Evolutionary conservation across 2,797 vertebrate genomes (phyloP).

Genomic region (Cygnus olor): DNA sequence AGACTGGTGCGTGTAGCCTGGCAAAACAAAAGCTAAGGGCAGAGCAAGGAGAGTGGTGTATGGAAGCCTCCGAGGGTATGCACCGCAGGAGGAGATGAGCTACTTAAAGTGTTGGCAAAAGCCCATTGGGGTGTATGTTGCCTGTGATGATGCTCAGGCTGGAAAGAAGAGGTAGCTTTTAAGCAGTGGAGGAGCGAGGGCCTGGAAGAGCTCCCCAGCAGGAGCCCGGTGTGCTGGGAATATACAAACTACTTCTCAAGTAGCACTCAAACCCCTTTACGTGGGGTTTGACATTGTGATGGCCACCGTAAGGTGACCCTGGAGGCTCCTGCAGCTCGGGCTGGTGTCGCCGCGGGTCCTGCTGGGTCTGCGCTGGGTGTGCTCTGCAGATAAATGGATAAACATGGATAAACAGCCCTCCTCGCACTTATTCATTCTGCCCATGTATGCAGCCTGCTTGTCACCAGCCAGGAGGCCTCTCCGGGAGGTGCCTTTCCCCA

Average conservation of each 20-base stretch:
- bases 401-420: neutral
- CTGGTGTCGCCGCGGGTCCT: neutral
- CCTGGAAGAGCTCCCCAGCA: neutral
- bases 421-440: neutral
- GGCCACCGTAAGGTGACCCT: accelerated
- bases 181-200: neutral
- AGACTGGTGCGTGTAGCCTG: neutral
- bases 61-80: neutral
- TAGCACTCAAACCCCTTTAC: neutral
- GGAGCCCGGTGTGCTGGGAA: neutral
- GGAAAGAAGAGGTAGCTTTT: neutral
- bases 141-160: neutral
- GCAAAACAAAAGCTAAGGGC: slow-evolving; percentile 45
- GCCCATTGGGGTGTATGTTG: neutral
- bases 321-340: accelerated
- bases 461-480: neutral
- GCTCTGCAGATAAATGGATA: neutral
- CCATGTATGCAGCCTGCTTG: neutral
- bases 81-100: neutral
- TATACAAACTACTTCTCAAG: neutral
- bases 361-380: neutral
- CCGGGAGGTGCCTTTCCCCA: neutral
- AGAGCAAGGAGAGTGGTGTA: slow-evolving; percentile 2
- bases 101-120: slow-evolving; percentile 6
- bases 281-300: accelerated